These are phyloP conservation scores for Cancer borealis DNA, from an alignment of 2,888 invertebrate species.

Conservation along the genomic window DNA sequence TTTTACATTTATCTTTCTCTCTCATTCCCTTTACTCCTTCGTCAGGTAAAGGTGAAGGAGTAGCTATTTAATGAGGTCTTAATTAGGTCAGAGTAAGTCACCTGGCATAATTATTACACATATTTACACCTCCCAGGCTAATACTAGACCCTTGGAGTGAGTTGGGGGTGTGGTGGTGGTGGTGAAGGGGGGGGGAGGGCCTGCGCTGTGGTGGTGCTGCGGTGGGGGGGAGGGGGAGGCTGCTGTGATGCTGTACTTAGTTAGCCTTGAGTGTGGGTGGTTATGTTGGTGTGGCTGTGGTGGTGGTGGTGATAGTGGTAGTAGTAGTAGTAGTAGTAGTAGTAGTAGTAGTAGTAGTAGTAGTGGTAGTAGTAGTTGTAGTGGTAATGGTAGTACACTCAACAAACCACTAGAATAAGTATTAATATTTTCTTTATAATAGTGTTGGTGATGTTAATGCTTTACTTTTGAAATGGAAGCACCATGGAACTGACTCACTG, in stretches of 20 bases:
- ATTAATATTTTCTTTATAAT: not conserved
- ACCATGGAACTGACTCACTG: not conserved
- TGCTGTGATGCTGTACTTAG: not conserved
- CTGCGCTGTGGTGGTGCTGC: not conserved
- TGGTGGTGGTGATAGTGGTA: not conserved
- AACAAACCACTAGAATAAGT: not conserved
- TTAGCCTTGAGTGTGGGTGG: not conserved
- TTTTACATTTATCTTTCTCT: too few relatives aligned
- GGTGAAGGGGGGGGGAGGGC: not conserved
- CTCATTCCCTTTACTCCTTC: too few relatives aligned
- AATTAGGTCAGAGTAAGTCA: not conserved
- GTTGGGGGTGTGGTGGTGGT: not conserved
- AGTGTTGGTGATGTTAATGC: not conserved
- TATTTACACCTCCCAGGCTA: not conserved
- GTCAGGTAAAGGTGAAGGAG: too few relatives aligned
- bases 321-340: not conserved
- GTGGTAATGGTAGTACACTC: not conserved
- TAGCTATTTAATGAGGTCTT: too few relatives aligned
- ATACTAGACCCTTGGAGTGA: not conserved
- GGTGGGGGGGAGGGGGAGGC: not conserved
- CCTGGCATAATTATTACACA: not conserved
- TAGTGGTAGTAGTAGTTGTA: not conserved
- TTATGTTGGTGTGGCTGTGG: not conserved
- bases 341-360: not conserved
- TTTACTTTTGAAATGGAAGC: not conserved